Evolutionary conservation across 53 echinoderm and acorn worm species (phyloP).

Genomic region (Apostichopus leukothele): DNA sequence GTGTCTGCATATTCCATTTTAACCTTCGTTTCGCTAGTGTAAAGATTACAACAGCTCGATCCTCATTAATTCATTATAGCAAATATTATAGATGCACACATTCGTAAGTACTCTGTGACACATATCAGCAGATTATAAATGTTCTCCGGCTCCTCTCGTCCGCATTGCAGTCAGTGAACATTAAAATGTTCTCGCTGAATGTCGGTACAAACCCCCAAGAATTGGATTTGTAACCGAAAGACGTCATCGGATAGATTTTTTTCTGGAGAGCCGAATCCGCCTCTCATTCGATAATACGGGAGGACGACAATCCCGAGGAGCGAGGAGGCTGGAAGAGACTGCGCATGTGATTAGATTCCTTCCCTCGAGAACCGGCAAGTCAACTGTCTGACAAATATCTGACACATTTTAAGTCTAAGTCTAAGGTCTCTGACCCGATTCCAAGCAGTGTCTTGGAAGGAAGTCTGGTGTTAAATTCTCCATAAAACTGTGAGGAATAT

Average conservation of each 20-base stretch:
- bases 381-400: constrained; percentile 13
- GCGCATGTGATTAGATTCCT: constrained; percentile 13
- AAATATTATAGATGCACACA: too few species aligned
- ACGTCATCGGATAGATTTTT: constrained; percentile 8
- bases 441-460: neutral
- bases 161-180: too few species aligned
- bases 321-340: neutral
- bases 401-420: neutral
- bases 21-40: too few species aligned
- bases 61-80: too few species aligned
- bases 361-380: constrained; percentile 16
- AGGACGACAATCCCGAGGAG: constrained; percentile 1
- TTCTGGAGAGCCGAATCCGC: neutral
- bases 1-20: too few species aligned
- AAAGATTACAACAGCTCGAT: too few species aligned
- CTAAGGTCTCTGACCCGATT: constrained; percentile 20
- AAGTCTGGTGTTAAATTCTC: neutral
- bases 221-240: neutral
- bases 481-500: neutral
- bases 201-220: neutral
- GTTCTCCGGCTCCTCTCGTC: too few species aligned
- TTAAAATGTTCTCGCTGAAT: too few species aligned
- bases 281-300: constrained; percentile 16
- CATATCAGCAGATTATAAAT: too few species aligned
- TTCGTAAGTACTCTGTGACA: too few species aligned